Percentiles rank a stretch among this genome's conserved stretches.
Conservation (phyloP, 2,113 vertebrate genomes). For the Plotosus lineatus region DNA sequence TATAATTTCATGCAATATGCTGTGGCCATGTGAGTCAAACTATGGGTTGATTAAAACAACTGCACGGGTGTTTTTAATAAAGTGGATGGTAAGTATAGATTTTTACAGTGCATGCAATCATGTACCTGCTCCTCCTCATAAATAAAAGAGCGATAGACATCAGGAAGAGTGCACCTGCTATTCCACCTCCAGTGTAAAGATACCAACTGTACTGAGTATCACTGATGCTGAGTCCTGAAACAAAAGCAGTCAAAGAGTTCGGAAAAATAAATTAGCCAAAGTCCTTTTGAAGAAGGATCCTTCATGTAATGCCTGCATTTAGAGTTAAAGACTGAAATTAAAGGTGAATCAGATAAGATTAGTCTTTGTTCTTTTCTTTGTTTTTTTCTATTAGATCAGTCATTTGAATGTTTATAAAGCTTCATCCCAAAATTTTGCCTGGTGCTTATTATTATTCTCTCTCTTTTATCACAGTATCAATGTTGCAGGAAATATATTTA, state of each 20-base stretch:
- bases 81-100: not conserved
- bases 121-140: slow-evolving; percentile 62
- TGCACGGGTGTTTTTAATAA: not conserved
- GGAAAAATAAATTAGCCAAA: not conserved
- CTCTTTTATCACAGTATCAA: too few species aligned
- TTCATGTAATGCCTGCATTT: not conserved
- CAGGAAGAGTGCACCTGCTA: slow-evolving; percentile 57
- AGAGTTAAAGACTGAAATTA: not conserved
- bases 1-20: not conserved
- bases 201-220: slow-evolving; percentile 60
- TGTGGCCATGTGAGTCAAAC: not conserved
- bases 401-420: not conserved
- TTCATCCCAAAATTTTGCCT: not conserved
- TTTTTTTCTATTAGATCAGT: not conserved
- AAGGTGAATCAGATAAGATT: not conserved
- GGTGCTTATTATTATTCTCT: too few species aligned
- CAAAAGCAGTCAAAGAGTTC: not conserved
- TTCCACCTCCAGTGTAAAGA: slow-evolving; percentile 65
- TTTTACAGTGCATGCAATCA: not conserved
- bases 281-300: not conserved
- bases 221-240: slow-evolving; percentile 61
- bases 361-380: not conserved
- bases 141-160: slow-evolving; percentile 58
- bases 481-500: too few species aligned
- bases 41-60: not conserved